A percentile compares a stretch with the other conserved stretches of the same genome.
Evolutionary conservation across 2,888 invertebrate genomes (phyloP).

Genomic region (Steinernema carpocapsae): DNA sequence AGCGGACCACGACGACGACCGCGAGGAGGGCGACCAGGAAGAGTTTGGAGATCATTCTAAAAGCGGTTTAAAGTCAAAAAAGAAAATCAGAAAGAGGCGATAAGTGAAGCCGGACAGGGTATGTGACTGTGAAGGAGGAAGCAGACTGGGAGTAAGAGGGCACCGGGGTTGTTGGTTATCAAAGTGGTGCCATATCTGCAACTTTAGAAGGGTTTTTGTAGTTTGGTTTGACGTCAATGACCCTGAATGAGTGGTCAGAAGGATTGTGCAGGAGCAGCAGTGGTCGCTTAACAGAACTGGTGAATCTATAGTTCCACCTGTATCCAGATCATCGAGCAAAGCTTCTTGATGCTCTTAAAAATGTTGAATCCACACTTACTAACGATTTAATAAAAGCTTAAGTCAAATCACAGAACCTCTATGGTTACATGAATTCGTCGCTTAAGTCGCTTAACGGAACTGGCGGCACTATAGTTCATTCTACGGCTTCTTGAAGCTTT

Average conservation of each 20-base stretch:
- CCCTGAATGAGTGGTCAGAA: neutral
- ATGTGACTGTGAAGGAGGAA: neutral
- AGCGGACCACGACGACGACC: neutral
- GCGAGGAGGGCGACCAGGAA: neutral
- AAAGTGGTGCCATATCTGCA: conserved; percentile 9
- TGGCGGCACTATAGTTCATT: too few relatives aligned
- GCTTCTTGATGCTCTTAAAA: too few relatives aligned
- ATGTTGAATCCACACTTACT: too few relatives aligned
- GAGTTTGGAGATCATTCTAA: conserved; percentile 22
- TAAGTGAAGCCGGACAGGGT: neutral
- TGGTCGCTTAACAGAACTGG: too few relatives aligned
- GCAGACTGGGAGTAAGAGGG: neutral
- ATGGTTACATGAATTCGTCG: too few relatives aligned
- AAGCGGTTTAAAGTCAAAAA: neutral
- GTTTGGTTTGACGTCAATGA: conserved; percentile 15
- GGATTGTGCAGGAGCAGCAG: too few relatives aligned
- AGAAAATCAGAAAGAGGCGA: neutral
- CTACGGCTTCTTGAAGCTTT: too few relatives aligned
- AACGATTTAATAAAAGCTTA: too few relatives aligned
- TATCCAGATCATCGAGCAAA: too few relatives aligned
- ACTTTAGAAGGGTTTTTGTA: conserved; percentile 6
- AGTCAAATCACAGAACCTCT: too few relatives aligned
- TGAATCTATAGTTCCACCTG: too few relatives aligned
- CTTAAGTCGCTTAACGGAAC: too few relatives aligned
- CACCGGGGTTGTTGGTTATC: neutral